These are phyloP conservation scores for Zophobas morio DNA, from an alignment of 1,140 invertebrate species.

Conservation along the genomic window DNA sequence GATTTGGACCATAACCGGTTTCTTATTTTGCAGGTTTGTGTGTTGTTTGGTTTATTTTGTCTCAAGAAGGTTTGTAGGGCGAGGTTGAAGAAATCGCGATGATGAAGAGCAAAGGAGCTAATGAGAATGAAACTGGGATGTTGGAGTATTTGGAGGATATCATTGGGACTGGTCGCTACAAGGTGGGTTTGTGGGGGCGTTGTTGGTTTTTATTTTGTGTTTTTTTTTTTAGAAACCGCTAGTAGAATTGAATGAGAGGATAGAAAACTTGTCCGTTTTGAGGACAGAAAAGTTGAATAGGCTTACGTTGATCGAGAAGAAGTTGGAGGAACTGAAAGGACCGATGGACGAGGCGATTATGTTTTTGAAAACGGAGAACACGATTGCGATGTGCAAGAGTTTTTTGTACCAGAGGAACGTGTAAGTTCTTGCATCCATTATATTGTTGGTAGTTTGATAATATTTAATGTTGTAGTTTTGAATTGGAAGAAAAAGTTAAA, in stretches of 20 bases:
- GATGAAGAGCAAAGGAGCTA: slow-evolving; percentile 96
- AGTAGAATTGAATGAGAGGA: slow-evolving; percentile 80
- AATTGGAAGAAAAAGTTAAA: slow-evolving; percentile 57
- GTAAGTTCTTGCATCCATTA: slow-evolving; percentile 66
- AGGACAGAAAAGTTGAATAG: slow-evolving; percentile 91
- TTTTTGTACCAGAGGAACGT: slow-evolving; percentile 79
- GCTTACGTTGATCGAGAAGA: slow-evolving; percentile 90
- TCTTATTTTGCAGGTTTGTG: slow-evolving; percentile 91
- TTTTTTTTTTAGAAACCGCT: slow-evolving; percentile 78
- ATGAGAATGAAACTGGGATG: slow-evolving; percentile 93
- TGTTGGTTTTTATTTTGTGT: slow-evolving; percentile 7
- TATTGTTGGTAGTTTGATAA: slow-evolving; percentile 5
- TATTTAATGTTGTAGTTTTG: slow-evolving; percentile 56
- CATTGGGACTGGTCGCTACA: slow-evolving; percentile 93
- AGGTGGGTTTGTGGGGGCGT: slow-evolving; percentile 68
- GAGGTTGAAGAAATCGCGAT: slow-evolving; percentile 99
- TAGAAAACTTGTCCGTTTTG: slow-evolving; percentile 85
- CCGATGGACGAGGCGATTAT: slow-evolving; percentile 91
- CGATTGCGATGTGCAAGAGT: slow-evolving; percentile 78
- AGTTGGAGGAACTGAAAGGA: slow-evolving; percentile 88
- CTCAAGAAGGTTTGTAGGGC: slow-evolving; percentile 75
- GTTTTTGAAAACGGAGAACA: slow-evolving; percentile 87
- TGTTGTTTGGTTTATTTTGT: slow-evolving; percentile 2
- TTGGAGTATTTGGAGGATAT: slow-evolving; percentile 99
- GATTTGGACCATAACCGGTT: slow-evolving; percentile 98